Percentiles rank a stretch among this genome's conserved stretches.
Conservation (phyloP, 2,888 invertebrate species). For the Steinernema hermaphroditum region DNA sequence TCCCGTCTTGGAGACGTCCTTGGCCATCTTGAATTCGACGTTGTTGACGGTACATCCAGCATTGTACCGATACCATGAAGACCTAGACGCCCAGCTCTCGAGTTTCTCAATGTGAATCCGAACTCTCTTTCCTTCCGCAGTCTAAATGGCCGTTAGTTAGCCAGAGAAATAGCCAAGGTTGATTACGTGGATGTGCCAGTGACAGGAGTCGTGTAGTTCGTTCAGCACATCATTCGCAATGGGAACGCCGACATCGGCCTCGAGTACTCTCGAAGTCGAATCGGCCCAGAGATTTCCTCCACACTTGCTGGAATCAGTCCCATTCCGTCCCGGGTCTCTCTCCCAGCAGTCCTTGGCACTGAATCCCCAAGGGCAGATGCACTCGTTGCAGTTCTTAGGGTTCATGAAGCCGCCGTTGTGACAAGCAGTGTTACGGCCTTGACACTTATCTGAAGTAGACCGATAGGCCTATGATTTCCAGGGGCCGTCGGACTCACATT, state of each 20-base stretch:
- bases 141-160: neutral
- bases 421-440: neutral
- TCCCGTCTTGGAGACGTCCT: neutral
- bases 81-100: too few species aligned
- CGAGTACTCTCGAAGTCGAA: neutral
- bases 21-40: neutral
- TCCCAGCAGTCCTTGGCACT: neutral
- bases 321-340: neutral
- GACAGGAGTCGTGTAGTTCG: neutral
- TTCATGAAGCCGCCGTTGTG: neutral
- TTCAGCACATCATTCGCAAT: neutral
- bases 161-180: too few species aligned
- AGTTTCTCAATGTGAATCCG: neutral
- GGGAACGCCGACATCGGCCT: neutral
- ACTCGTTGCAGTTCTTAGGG: neutral
- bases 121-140: neutral
- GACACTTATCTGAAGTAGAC: too few species aligned
- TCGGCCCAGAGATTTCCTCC: neutral
- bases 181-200: constrained; percentile 3
- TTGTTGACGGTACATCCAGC: too few species aligned
- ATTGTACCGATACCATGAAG: too few species aligned
- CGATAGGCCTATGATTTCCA: too few species aligned
- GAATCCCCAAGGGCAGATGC: constrained; percentile 5
- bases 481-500: neutral
- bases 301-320: neutral